Evolutionary conservation across 2,888 invertebrate genomes (phyloP).

Genomic region (Ephialtes manifestator): DNA sequence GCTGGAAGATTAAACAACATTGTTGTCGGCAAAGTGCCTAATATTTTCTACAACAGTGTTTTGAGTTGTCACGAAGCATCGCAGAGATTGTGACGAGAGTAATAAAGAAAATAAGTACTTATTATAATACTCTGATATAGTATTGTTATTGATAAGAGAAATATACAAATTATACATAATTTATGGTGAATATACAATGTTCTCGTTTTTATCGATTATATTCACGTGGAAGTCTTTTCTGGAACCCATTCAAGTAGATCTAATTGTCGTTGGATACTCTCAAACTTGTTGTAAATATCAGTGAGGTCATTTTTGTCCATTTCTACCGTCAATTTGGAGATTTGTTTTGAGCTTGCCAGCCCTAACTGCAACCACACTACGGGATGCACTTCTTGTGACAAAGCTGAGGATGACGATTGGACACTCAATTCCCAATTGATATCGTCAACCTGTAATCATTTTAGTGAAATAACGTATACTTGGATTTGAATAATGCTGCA

Average conservation of each 20-base stretch:
- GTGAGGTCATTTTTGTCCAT: constrained; percentile 79
- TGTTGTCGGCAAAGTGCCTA: constrained; percentile 78
- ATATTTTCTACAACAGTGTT: constrained; percentile 73
- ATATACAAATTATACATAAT: constrained; percentile 28
- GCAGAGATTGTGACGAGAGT: constrained; percentile 69
- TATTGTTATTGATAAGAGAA: constrained; percentile 16
- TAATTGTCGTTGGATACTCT: constrained; percentile 81
- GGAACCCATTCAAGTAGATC: constrained; percentile 79
- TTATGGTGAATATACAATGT: constrained; percentile 20
- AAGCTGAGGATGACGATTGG: constrained; percentile 79
- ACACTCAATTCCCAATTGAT: constrained; percentile 82
- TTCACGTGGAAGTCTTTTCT: constrained; percentile 60
- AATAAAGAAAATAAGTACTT: constrained; percentile 21
- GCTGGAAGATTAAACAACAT: constrained; percentile 60
- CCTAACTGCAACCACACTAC: constrained; percentile 80
- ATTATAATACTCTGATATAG: not conserved
- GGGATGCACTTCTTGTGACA: constrained; percentile 78
- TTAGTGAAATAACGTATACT: not conserved
- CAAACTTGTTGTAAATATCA: constrained; percentile 79
- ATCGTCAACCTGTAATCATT: constrained; percentile 75
- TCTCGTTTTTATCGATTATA: constrained; percentile 34
- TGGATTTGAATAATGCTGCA: not conserved
- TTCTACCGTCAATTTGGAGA: constrained; percentile 79
- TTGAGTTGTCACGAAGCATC: constrained; percentile 59
- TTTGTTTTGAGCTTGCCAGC: constrained; percentile 74